phyloP scores from a whole-genome alignment of 1,140 invertebrate genomes.

The Sitobion miscanthi region DNA sequence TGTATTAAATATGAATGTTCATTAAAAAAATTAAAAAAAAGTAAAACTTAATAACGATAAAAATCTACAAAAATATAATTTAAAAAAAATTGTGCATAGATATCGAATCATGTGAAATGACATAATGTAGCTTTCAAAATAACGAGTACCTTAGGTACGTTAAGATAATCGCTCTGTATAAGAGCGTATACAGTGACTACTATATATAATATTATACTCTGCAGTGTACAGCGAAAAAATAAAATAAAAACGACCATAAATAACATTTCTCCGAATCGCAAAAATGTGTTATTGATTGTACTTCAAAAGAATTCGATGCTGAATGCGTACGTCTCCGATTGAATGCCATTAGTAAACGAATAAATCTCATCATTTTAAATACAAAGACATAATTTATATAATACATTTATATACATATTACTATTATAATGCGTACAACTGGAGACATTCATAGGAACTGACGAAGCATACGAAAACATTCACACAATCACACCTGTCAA shows the following conservation, averaged over 20 bases:
- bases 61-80: not conserved
- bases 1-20: not conserved
- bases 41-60: not conserved
- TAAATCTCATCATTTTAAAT: slow-evolving; percentile 31
- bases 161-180: not conserved
- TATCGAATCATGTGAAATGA: not conserved
- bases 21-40: not conserved
- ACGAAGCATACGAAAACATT: not conserved
- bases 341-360: not conserved
- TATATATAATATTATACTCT: not conserved
- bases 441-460: not conserved
- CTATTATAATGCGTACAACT: not conserved
- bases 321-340: not conserved
- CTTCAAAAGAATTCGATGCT: slow-evolving; percentile 20
- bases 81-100: not conserved
- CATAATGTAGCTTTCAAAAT: not conserved
- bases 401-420: not conserved
- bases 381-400: not conserved
- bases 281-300: slow-evolving; percentile 33
- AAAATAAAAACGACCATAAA: slow-evolving; percentile 3
- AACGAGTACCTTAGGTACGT: not conserved
- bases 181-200: too few relatives aligned
- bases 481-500: slow-evolving; percentile 13
- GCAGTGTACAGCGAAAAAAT: not conserved
- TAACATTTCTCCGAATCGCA: slow-evolving; percentile 32